Conservation (phyloP, 2,888 invertebrate species). For the Ctena decussata region DNA sequence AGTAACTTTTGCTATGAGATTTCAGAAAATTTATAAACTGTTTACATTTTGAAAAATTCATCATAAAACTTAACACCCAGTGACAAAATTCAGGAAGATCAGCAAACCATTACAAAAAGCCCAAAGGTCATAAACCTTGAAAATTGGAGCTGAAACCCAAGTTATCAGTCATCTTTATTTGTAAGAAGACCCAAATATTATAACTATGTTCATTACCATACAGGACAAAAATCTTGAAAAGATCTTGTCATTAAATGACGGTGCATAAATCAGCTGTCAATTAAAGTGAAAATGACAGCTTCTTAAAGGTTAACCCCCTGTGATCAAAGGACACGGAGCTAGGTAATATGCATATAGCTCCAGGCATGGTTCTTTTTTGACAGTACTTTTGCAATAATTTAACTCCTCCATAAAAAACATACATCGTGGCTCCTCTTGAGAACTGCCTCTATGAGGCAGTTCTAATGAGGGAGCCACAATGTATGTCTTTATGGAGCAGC, state of each 20-base stretch:
- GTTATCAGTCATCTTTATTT: not conserved
- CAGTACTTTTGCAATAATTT: no score
- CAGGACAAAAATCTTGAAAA: not conserved
- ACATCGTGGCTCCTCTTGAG: no score
- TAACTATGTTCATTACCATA: not conserved
- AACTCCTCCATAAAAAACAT: no score
- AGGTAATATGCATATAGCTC: no score
- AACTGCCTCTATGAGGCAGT: no score
- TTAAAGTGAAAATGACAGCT: not conserved
- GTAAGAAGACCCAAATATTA: not conserved
- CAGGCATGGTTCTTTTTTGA: no score
- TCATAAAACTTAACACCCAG: not conserved
- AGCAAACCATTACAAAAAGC: slow-evolving; percentile 7
- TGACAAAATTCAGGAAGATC: not conserved
- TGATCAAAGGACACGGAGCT: not conserved
- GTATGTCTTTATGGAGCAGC: no score
- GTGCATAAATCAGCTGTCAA: slow-evolving; percentile 5
- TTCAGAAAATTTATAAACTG: not conserved
- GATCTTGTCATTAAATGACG: not conserved
- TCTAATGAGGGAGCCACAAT: no score
- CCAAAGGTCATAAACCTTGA: not conserved
- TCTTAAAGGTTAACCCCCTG: not conserved
- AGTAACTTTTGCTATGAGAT: no score
- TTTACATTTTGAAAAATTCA: not conserved
- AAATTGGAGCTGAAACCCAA: not conserved